Conservation (phyloP, 2,797 vertebrate species). For the Pampus argenteus region DNA sequence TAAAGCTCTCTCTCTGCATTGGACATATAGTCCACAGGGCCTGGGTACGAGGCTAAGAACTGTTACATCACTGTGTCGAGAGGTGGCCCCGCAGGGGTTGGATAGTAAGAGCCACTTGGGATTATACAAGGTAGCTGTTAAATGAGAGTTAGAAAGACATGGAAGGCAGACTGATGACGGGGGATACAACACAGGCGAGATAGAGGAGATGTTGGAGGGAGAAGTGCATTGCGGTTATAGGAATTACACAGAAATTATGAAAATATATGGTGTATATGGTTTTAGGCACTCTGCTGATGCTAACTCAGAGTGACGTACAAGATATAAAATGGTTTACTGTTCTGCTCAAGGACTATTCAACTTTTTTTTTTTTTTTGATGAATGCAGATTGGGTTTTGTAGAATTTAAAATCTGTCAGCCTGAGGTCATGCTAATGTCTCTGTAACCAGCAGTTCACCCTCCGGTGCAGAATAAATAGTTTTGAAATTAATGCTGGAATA, state of each 20-base stretch:
- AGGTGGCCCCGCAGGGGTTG: constrained; percentile 30
- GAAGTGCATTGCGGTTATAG: not conserved
- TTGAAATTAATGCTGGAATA: not conserved
- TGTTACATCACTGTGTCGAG: constrained; percentile 54
- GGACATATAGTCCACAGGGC: constrained; percentile 35
- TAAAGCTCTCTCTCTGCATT: constrained; percentile 29
- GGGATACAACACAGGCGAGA: not conserved
- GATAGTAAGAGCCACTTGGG: constrained; percentile 50
- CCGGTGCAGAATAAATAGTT: not conserved
- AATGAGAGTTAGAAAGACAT: constrained; percentile 44
- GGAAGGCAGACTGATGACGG: constrained; percentile 20
- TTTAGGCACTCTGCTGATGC: constrained; percentile 29
- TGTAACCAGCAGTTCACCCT: constrained; percentile 2
- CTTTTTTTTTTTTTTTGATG: constrained; percentile 3
- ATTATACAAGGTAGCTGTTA: constrained; percentile 35
- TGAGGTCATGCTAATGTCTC: constrained; percentile 27
- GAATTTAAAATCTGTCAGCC: constrained; percentile 18
- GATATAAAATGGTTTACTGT: constrained; percentile 26
- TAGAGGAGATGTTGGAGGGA: constrained; percentile 3
- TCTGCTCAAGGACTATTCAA: constrained; percentile 36
- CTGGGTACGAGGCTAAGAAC: constrained; percentile 41
- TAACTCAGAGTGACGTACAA: constrained; percentile 34
- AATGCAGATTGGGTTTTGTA: constrained; percentile 9
- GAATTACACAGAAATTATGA: constrained; percentile 26
- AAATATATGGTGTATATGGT: no score